Evolutionary conservation across 2,888 invertebrate species (phyloP), one percentile per base, ranked within the genome.

Genomic region (Rhodophaea formosa): DNA sequence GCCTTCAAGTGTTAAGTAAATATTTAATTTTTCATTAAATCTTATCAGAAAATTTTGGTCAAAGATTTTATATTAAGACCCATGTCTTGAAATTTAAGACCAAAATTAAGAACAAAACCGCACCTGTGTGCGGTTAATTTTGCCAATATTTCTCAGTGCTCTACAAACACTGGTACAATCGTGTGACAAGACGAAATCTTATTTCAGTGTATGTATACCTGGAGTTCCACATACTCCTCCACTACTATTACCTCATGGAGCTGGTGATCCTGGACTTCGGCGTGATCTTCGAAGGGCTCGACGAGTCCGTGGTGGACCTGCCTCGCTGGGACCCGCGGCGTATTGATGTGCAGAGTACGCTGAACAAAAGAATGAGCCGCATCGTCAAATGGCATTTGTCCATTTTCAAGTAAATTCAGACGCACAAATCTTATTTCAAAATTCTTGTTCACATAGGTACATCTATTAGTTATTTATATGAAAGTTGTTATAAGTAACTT

Each of bases 191-290:
- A 17, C 1, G 5, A 7, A 47, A 3, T 23, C 15, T 44, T 44
- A 44, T 80, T 77, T 30, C 75, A 88, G 87, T 75, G 0, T 86
- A 83, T 60, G 63, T 86, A 7, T 86, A 84, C 67, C 65, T 77
- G 0, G 55, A 82, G 12, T 83, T 86, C 54, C 88, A 88, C 61
- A 68, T 81, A 29, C 57, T 87, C 29, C 59, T 86, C 8, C 86
- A 87, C 63, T 75, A 77, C 60, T 77, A 77, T 60, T 70, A 62
- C 15, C 57, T 84, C 58, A 73, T 88, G 77, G 72, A 79, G 12
- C 68, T 86, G 72, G 80, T 85, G 0, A 75, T 79, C 32, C 59
- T 82, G 30, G 80, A 83, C 43, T 72, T 85, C 16, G 71, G 75
- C 30, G 69, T 69, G 7, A 65, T 88, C 58, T 88, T 87, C 60